Conservation (phyloP, 2,888 invertebrate species). For the Sinelater perroti region DNA sequence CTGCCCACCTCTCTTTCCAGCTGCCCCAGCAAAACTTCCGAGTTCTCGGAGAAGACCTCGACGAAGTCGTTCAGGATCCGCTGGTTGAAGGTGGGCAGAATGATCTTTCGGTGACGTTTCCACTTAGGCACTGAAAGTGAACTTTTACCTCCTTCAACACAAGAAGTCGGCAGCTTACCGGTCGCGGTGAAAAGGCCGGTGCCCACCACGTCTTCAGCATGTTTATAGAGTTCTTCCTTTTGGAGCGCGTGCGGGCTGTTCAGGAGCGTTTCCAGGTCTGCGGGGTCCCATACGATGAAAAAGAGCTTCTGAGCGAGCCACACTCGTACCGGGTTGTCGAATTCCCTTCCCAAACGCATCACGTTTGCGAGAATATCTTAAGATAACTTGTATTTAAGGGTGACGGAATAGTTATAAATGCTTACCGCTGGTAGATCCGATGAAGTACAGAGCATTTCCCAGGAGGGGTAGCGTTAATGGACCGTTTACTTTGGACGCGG, state of each 20-base stretch:
- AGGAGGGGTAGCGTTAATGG: slow-evolving; percentile 47
- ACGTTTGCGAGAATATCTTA: slow-evolving; percentile 16
- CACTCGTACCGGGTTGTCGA: background rate
- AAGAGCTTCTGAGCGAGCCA: slow-evolving; percentile 39
- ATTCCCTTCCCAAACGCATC: background rate
- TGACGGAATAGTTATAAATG: no score
- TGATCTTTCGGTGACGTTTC: slow-evolving; percentile 66
- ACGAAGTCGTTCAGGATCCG: slow-evolving; percentile 69
- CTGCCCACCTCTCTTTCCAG: slow-evolving; percentile 57
- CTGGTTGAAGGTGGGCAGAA: slow-evolving; percentile 72
- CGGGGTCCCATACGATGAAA: slow-evolving; percentile 27
- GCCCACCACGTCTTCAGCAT: slow-evolving; percentile 32
- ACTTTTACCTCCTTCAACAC: background rate
- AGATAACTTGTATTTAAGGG: background rate
- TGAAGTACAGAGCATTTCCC: slow-evolving; percentile 45
- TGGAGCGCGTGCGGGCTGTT: slow-evolving; percentile 37
- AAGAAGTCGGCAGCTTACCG: slow-evolving; percentile 31
- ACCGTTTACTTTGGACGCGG: slow-evolving; percentile 43
- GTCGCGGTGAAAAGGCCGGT: slow-evolving; percentile 41
- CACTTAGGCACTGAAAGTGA: slow-evolving; percentile 64
- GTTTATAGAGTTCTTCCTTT: slow-evolving; percentile 41
- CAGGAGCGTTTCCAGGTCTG: slow-evolving; percentile 39
- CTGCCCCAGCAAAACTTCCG: slow-evolving; percentile 62
- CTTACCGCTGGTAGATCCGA: slow-evolving; percentile 39
- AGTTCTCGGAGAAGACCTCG: slow-evolving; percentile 68